Conservation (phyloP, 2,797 vertebrate genomes). For the Delichon dasypus region DNA sequence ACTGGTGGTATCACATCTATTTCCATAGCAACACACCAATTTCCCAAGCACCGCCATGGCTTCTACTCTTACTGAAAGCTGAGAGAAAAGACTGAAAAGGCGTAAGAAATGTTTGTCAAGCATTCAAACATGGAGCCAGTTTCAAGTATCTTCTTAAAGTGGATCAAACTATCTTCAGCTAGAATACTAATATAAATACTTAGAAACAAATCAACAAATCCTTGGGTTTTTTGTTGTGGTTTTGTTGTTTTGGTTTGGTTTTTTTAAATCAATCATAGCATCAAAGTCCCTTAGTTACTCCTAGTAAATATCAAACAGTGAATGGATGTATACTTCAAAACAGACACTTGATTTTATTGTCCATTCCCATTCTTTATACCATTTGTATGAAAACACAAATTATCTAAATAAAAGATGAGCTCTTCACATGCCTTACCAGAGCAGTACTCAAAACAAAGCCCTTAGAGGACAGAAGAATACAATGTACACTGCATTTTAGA, state of each 20-base stretch:
- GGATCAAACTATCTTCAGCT: background rate
- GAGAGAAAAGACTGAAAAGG: background rate
- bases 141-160: background rate
- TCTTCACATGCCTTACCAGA: background rate
- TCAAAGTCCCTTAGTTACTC: background rate
- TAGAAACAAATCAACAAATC: background rate
- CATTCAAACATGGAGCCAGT: background rate
- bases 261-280: background rate
- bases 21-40: conserved; percentile 43
- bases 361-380: background rate
- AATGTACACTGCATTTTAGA: background rate
- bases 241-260: background rate
- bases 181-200: background rate
- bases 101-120: background rate
- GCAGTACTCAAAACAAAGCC: background rate
- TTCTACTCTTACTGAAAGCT: background rate
- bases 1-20: background rate
- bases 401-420: background rate
- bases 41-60: background rate
- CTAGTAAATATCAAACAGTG: background rate
- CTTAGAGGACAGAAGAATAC: background rate
- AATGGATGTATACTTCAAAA: background rate
- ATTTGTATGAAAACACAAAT: background rate
- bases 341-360: background rate
- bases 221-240: background rate